Evolutionary conservation across 2,888 invertebrate genomes (phyloP), one percentile per base, ranked within the genome.

Genomic region (Pristionchus entomophagus): DNA sequence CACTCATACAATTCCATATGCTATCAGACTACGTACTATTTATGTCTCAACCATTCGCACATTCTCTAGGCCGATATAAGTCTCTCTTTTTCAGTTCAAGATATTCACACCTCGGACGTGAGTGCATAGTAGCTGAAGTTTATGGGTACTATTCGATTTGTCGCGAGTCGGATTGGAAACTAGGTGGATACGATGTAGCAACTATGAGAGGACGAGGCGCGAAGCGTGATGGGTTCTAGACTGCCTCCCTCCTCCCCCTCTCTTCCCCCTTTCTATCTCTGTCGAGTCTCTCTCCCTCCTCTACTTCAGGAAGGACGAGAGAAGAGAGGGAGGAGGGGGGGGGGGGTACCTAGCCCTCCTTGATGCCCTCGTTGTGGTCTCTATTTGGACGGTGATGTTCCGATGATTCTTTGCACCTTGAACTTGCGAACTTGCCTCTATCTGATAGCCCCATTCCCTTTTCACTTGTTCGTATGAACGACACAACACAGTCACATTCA

Each of bases 231-330:
- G 82, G 29, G 59, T 82, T 82, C 82, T 82, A 38, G 49, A 22
- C 38, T 82, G n/a, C 38, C 82, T 6, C 26, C 22, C 32, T 38
- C 82, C 38, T 56, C 59, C 41, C 82, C 29, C 26, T 53, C 41
- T 29, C 56, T 78, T 41, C 82, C 56, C 82, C 56, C 82, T 56
- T 29, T 45, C 53, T 29, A 22, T 51, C 73, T 73, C 78, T 49
- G 22, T 17, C 49, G 10, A n/a, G 26, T 49, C 49, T 78, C 49
- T 51, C 78, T 6, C 4, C 78, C 49, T 51, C 78, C 5, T 14
- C 78, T 49, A 38, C 78, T 29, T 49, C 69, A 69, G 19, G 69
- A 38, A 22, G 38, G 38, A 22, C 10, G 17, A 26, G 14, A 26
- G 56, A 26, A 12, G 62, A 59, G 62, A 62, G 32, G 62, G 32